These are phyloP conservation scores for Dendrolimus houi DNA, from an alignment of 2,888 invertebrate species.

Conservation along the genomic window DNA sequence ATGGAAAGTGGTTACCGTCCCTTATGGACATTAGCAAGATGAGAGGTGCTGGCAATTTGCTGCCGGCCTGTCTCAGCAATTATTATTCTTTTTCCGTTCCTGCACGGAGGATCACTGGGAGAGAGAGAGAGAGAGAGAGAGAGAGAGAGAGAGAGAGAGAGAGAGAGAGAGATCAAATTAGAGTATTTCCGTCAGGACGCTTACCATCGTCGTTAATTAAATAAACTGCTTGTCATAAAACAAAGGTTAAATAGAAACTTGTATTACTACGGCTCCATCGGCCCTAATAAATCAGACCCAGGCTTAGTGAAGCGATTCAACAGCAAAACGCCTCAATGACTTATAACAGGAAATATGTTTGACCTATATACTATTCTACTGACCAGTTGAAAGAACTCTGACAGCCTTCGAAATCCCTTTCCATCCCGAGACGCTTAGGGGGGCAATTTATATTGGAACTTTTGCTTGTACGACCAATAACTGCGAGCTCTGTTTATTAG, in stretches of 20 bases:
- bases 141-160: too few relatives aligned
- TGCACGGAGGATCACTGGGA: too few relatives aligned
- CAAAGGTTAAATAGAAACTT: constrained; percentile 24
- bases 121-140: too few relatives aligned
- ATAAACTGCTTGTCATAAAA: constrained; percentile 8
- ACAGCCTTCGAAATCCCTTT: constrained; percentile 9
- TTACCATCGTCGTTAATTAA: constrained; percentile 5
- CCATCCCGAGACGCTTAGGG: constrained; percentile 9
- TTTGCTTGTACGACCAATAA: constrained; percentile 10
- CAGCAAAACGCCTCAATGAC: constrained; percentile 53
- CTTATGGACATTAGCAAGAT: too few relatives aligned
- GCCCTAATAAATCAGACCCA: constrained; percentile 49
- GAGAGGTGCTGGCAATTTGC: too few relatives aligned
- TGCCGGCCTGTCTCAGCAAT: too few relatives aligned
- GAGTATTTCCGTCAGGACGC: too few relatives aligned
- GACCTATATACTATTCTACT: constrained; percentile 43
- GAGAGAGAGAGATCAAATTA: too few relatives aligned
- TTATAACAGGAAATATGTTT: constrained; percentile 63
- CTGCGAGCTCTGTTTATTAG: neutral
- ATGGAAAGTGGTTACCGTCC: too few relatives aligned
- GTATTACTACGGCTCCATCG: constrained; percentile 27
- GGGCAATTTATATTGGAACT: constrained; percentile 25
- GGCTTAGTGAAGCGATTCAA: constrained; percentile 51
- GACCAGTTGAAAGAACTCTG: constrained; percentile 14
- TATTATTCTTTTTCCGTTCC: too few relatives aligned